These are phyloP conservation scores for Anguilla anguilla DNA, from an alignment of 2,797 vertebrate species.

Conservation along the genomic window DNA sequence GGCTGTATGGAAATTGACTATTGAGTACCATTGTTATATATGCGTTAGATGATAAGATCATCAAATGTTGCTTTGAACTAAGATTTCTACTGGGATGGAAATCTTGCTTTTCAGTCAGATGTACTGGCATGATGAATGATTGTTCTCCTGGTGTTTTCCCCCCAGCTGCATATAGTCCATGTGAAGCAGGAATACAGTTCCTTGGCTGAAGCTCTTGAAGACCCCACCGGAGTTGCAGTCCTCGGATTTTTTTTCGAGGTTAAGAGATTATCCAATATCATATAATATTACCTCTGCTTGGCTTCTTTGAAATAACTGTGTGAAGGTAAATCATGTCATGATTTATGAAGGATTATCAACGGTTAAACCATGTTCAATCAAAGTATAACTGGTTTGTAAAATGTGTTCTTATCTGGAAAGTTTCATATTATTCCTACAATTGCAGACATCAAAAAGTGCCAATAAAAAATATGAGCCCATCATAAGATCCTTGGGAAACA, in stretches of 20 bases:
- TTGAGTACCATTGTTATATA: not conserved
- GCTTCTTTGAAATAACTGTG: constrained; percentile 43
- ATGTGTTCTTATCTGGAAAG: not conserved
- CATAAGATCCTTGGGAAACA: constrained; percentile 53
- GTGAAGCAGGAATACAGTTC: constrained; percentile 60
- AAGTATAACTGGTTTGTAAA: not conserved
- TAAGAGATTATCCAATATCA: constrained; percentile 7
- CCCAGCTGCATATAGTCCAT: constrained; percentile 69
- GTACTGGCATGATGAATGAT: not conserved
- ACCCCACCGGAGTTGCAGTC: constrained; percentile 61
- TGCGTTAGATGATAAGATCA: not conserved
- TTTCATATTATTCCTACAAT: constrained; percentile 12
- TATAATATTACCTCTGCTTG: not conserved
- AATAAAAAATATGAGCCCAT: constrained; percentile 71
- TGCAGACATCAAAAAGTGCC: constrained; percentile 56
- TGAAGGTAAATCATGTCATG: not conserved
- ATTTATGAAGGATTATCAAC: not conserved
- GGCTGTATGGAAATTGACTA: not conserved
- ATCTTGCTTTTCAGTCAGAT: not conserved
- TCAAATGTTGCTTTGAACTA: not conserved
- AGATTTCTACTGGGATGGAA: not conserved
- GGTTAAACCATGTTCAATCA: constrained; percentile 34
- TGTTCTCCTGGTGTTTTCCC: not conserved
- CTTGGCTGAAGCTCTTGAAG: constrained; percentile 46
- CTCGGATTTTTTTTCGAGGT: constrained; percentile 70